phyloP scores from a whole-genome alignment of 2,113 vertebrate genomes.

The Vidua macroura region DNA sequence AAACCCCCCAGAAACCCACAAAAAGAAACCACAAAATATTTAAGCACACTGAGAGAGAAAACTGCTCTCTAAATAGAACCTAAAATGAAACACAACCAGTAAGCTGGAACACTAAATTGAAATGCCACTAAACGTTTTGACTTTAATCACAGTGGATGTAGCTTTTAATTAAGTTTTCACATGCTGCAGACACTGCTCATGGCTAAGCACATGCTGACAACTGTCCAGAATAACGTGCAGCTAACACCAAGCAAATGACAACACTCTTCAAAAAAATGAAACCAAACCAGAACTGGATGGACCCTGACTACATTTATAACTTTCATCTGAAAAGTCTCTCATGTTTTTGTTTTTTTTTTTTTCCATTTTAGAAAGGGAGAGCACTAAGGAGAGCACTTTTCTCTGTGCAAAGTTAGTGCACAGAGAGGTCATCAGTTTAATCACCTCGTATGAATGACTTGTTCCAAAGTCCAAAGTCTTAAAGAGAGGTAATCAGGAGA shows the following conservation, averaged over 20 bases:
- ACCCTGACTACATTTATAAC: neutral
- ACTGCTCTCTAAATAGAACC: neutral
- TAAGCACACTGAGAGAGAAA: neutral
- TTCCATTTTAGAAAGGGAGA: neutral
- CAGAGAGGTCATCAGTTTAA: neutral
- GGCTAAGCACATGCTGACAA: neutral
- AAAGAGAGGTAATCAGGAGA: neutral
- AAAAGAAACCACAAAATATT: neutral
- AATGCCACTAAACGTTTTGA: neutral
- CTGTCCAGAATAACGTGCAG: neutral
- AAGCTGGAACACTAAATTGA: neutral
- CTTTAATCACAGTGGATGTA: neutral
- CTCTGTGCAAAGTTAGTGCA: neutral
- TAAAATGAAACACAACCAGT: neutral
- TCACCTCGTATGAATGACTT: neutral
- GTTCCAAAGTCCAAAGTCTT: neutral
- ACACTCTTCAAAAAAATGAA: neutral
- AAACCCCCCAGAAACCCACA: neutral
- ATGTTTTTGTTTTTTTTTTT: neutral
- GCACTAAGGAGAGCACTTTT: neutral
- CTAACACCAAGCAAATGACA: neutral
- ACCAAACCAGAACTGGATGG: neutral
- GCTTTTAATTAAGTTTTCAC: neutral
- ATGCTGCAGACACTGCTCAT: neutral
- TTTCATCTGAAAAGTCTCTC: neutral